These are phyloP conservation scores for Antheraea yamamai DNA, from an alignment of 2,888 invertebrate species.

Conservation along the genomic window DNA sequence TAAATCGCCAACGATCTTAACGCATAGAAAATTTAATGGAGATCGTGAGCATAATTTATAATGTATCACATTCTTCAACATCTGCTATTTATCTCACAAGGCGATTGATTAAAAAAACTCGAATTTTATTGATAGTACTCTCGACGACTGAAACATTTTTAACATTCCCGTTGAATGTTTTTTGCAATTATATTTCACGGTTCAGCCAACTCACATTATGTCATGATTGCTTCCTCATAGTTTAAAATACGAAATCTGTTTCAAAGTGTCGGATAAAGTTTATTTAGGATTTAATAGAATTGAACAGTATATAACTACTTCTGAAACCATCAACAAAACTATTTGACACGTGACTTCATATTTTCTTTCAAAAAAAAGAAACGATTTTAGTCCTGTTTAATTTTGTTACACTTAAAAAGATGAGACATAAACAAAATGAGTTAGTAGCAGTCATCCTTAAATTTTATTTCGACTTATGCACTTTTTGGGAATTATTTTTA, in stretches of 20 bases:
- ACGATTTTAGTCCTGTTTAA: too few species aligned
- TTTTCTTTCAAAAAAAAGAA: too few species aligned
- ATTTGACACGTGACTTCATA: background rate
- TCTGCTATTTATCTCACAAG: background rate
- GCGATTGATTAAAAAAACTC: background rate
- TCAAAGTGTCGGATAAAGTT: background rate
- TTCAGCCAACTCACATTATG: constrained; percentile 17
- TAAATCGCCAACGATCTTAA: background rate
- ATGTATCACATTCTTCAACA: background rate
- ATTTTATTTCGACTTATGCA: background rate
- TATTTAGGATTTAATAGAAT: background rate
- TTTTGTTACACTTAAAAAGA: too few species aligned
- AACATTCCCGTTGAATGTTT: constrained; percentile 16
- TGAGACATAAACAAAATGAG: background rate
- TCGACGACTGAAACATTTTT: background rate
- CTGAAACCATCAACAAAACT: background rate
- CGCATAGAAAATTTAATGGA: background rate
- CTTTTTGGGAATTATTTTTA: background rate
- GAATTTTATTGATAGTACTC: background rate
- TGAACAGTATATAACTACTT: background rate
- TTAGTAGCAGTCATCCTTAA: background rate
- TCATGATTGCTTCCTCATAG: constrained; percentile 5
- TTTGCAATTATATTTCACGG: constrained; percentile 21
- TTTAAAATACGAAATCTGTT: background rate
- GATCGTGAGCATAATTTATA: background rate